phyloP scores from a whole-genome alignment of 2,797 vertebrate genomes.

The Rallus crepitans region DNA sequence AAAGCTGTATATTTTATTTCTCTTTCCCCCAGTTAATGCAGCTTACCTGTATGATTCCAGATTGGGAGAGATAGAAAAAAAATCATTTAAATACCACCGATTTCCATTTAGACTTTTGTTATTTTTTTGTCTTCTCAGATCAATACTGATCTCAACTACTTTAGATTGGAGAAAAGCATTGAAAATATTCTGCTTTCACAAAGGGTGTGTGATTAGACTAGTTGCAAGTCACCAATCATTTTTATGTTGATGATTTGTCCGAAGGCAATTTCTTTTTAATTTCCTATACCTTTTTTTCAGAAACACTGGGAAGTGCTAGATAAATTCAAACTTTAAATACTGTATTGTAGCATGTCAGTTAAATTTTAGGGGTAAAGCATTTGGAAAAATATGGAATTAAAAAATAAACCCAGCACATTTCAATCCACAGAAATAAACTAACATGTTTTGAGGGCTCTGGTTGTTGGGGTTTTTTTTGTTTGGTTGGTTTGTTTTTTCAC shows the following conservation, averaged over 20 bases:
- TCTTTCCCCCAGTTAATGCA: background rate
- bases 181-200: background rate
- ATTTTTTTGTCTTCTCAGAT: background rate
- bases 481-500: no score
- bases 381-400: background rate
- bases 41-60: background rate
- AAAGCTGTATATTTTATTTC: background rate
- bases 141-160: background rate
- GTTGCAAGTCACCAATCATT: background rate
- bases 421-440: no score
- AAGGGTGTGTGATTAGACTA: background rate
- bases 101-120: background rate
- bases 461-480: no score
- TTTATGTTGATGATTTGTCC: background rate
- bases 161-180: background rate
- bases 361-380: background rate
- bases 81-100: background rate
- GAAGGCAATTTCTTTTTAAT: background rate
- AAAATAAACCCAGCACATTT: background rate
- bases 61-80: background rate
- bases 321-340: background rate
- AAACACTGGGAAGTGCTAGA: background rate
- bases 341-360: background rate
- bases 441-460: no score
- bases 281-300: background rate